phyloP scores from a whole-genome alignment of 2,888 invertebrate genomes.

The Dioctria rufipes region DNA sequence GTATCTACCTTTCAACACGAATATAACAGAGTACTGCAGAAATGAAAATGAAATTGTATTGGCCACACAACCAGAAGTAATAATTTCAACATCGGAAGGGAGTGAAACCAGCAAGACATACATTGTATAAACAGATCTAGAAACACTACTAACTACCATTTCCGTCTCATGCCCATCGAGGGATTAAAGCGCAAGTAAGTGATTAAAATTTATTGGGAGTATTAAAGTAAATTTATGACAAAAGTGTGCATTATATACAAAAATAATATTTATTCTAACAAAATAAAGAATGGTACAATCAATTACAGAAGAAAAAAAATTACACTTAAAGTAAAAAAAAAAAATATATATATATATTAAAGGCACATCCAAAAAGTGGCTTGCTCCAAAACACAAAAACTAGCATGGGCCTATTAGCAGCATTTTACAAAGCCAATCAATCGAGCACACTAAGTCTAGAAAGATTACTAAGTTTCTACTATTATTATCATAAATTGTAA shows the following conservation, averaged over 20 bases:
- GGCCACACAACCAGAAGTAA: no score
- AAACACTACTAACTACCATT: no score
- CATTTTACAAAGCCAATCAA: conserved; percentile 46
- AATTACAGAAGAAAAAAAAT: conserved; percentile 29
- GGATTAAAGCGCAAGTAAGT: no score
- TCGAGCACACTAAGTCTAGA: conserved; percentile 18
- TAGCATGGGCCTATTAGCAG: background rate
- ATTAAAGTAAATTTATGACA: background rate
- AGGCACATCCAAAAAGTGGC: conserved; percentile 47
- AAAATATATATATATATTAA: background rate
- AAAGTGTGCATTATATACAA: conserved; percentile 29
- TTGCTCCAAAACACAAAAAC: conserved; percentile 18
- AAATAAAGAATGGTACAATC: conserved; percentile 32
- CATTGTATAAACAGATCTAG: no score
- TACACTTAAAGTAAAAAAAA: conserved; percentile 1
- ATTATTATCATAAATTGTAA: conserved; percentile 32
- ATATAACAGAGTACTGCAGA: no score
- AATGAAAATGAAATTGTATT: no score
- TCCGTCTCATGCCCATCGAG: no score
- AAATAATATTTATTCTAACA: conserved; percentile 49
- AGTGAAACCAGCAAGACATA: no score
- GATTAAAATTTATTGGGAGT: no score
- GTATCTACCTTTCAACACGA: no score
- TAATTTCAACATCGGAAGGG: no score
- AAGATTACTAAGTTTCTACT: conserved; percentile 23